Evolutionary conservation across 2,888 invertebrate species (phyloP), one percentile per base, ranked within the genome.

Genomic region (Machimus rusticus): DNA sequence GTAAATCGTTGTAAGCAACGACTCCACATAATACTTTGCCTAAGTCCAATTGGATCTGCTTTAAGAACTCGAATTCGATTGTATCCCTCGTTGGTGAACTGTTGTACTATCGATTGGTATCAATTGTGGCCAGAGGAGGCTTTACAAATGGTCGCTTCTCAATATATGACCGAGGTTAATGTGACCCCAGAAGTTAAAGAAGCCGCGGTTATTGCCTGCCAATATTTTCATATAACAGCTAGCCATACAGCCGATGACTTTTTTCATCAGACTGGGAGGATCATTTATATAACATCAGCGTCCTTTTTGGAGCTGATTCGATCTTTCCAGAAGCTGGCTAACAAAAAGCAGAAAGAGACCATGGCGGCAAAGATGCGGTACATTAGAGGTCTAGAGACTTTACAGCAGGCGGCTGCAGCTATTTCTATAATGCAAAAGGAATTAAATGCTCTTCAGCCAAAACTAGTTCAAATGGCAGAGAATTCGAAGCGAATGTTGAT

Each of bases 91-190:
- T 93, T 98, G 55, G 97, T 98, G 46, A 98, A 97, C 93, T 98
- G 98, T 91, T 98, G 98, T 92, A 98, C 98, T 2, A 98, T 98
- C 89, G 98, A 98, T 92, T 98, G 98, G 98, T 98, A 97, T 93
- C 96, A 96, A 92, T 95, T 96, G 86, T 98, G 98, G 98, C 97
- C 98, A 0, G 95, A 96, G 90, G 94, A 96, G 0, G 98, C 98
- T 0, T 93, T 98, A 37, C 95, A 96, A 94, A 97, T 97, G 90
- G 96, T 96, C n/a, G 96, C 96, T 0, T 92, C 93, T 74, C 95
- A 96, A 91, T 97, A 96, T 91, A 94, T 97, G 91, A 93, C 94
- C 2, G 95, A 96, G 88, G 93, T 96, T 66, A 93, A 94, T 77
- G 94, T 95, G 0, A 94, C 94, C 1, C 93, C 94, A 0, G 93